Percentiles rank a stretch among this genome's conserved stretches.
These are phyloP conservation scores for Ephydatia muelleri DNA, from an alignment of 37 sponge, comb jelly and placozoan genomes.

Conservation along the genomic window DNA sequence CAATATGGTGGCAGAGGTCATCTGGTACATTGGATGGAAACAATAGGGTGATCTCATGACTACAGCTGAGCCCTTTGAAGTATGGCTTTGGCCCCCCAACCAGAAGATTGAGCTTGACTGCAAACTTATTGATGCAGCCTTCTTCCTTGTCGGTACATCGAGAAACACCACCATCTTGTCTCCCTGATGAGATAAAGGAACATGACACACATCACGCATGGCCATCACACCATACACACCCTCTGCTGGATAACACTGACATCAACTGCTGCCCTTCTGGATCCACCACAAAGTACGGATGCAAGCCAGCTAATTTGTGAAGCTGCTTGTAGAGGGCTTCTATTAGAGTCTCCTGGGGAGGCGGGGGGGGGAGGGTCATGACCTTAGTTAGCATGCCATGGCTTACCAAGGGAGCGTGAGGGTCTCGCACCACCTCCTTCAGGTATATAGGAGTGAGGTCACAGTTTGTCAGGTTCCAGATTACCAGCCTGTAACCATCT, in stretches of 20 bases:
- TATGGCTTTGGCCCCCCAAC: slow-evolving; percentile 47
- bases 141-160: slow-evolving; percentile 30
- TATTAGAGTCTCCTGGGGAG: slow-evolving; percentile 47
- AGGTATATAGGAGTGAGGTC: slow-evolving; percentile 45
- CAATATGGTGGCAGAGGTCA: slow-evolving; percentile 66
- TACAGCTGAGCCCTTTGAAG: slow-evolving; percentile 82
- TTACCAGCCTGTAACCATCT: slow-evolving; percentile 67
- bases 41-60: slow-evolving; percentile 76
- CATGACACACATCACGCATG: no score
- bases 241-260: no score
- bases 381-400: no score
- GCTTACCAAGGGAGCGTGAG: no score
- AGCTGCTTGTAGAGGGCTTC: slow-evolving; percentile 51
- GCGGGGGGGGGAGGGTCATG: no score
- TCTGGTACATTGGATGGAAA: slow-evolving; percentile 55
- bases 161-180: slow-evolving; percentile 38
- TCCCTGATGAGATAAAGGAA: neutral
- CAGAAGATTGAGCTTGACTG: slow-evolving; percentile 50
- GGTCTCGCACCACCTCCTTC: slow-evolving; percentile 47
- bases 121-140: slow-evolving; percentile 68
- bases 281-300: slow-evolving; percentile 75
- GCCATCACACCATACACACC: no score
- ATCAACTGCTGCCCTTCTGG: slow-evolving; percentile 36
- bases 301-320: slow-evolving; percentile 39
- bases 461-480: slow-evolving; percentile 43